These are phyloP conservation scores for Aricia agestis DNA, from an alignment of 1,140 invertebrate genomes.

Conservation along the genomic window DNA sequence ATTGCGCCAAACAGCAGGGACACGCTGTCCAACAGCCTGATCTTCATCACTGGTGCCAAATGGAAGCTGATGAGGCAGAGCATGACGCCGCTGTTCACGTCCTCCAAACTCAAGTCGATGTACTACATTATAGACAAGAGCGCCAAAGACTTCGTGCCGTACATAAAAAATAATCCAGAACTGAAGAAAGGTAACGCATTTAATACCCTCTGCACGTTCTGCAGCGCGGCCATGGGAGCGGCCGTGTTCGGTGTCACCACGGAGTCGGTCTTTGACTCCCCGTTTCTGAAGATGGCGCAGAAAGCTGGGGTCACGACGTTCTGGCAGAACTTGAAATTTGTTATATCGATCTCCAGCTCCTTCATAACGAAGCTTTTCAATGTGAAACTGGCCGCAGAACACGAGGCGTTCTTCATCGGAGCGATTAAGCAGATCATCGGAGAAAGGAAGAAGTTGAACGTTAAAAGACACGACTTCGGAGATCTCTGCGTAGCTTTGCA, in stretches of 20 bases:
- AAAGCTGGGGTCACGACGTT: conserved; percentile 25
- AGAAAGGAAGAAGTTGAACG: conserved; percentile 25
- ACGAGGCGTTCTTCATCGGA: conserved; percentile 41
- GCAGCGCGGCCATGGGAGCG: conserved; percentile 35
- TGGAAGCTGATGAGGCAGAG: conserved; percentile 64
- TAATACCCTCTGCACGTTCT: conserved; percentile 34
- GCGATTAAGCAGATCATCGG: conserved; percentile 24
- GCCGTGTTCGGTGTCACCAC: conserved; percentile 41
- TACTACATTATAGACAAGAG: conserved; percentile 45
- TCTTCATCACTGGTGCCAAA: conserved; percentile 51
- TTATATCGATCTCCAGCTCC: conserved; percentile 19
- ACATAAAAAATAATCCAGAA: conserved; percentile 31
- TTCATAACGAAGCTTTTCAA: conserved; percentile 32
- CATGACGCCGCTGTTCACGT: conserved; percentile 62
- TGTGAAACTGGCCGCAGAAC: conserved; percentile 36
- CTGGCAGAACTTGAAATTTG: conserved; percentile 29
- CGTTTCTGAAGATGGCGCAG: conserved; percentile 36
- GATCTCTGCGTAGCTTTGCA: conserved; percentile 40
- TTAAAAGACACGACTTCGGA: too few relatives aligned
- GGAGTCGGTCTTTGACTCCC: conserved; percentile 37
- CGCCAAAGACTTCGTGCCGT: conserved; percentile 37
- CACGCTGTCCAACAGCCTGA: conserved; percentile 73
- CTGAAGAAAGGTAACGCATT: conserved; percentile 28
- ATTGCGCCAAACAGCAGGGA: conserved; percentile 70
- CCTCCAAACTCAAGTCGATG: conserved; percentile 64